phyloP scores from a whole-genome alignment of 2,888 invertebrate species.

The Temnothorax rugatulus region DNA sequence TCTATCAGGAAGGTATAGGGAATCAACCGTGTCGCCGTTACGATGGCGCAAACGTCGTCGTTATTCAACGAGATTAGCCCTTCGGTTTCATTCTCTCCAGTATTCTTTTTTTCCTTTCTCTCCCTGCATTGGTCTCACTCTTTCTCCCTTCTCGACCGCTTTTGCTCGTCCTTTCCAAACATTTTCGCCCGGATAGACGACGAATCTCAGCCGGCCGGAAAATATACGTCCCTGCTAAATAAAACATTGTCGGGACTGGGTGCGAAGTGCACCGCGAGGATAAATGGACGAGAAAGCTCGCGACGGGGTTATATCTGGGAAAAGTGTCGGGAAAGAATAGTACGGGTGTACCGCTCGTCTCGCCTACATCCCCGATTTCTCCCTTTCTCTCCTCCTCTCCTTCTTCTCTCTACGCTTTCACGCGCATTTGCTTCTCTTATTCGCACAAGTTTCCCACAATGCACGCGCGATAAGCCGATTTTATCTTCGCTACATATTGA shows the following conservation, averaged over 20 bases:
- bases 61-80: conserved; percentile 56
- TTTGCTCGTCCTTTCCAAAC: conserved; percentile 37
- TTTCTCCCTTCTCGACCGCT: conserved; percentile 2
- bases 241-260: conserved; percentile 65
- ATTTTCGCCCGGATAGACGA: conserved; percentile 55
- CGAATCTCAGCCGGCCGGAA: conserved; percentile 67
- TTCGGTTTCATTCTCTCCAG: conserved; percentile 12
- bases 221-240: conserved; percentile 67
- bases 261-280: conserved; percentile 58
- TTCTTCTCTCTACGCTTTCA: conserved; percentile 10
- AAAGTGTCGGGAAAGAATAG: conserved; percentile 55
- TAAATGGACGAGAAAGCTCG: conserved; percentile 59
- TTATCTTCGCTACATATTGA: conserved; percentile 10
- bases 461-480: conserved; percentile 26
- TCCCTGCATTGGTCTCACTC: not conserved
- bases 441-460: not conserved
- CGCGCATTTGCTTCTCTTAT: conserved; percentile 7
- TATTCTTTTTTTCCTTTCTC: not conserved
- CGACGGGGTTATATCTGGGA: conserved; percentile 50
- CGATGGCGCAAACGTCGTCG: conserved; percentile 30
- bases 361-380: conserved; percentile 19
- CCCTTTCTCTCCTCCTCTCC: not conserved
- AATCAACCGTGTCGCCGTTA: conserved; percentile 33
- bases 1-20: conserved; percentile 6
- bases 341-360: conserved; percentile 40